These are phyloP conservation scores for Drosophila ezoana DNA, from an alignment of 2,888 invertebrate species.

Conservation along the genomic window DNA sequence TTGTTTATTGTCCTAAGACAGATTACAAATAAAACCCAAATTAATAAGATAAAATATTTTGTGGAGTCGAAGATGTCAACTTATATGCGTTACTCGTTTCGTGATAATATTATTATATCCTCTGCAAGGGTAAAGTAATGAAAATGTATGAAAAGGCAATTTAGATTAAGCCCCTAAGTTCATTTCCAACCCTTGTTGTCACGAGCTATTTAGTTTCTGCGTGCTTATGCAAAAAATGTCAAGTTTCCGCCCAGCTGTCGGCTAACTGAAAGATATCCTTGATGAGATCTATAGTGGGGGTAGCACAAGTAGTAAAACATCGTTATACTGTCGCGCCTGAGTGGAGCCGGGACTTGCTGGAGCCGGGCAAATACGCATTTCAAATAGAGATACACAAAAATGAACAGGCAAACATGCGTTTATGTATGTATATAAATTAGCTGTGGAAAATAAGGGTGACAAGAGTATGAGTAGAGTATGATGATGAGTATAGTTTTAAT, in stretches of 20 bases:
- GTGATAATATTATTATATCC: background rate
- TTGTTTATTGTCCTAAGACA: background rate
- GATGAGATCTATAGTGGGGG: slow-evolving; percentile 3
- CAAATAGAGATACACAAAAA: slow-evolving; percentile 10
- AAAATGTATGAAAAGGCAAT: background rate
- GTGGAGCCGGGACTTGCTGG: slow-evolving; percentile 28
- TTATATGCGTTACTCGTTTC: background rate
- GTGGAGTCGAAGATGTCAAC: background rate
- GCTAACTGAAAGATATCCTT: slow-evolving; percentile 8
- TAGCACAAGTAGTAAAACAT: background rate
- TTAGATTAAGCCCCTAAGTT: no score
- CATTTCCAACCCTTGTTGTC: slow-evolving; percentile 10
- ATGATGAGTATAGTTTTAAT: no score
- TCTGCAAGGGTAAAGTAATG: background rate
- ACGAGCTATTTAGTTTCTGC: slow-evolving; percentile 5
- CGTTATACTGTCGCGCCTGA: slow-evolving; percentile 19
- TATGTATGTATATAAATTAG: background rate
- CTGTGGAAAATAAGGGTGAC: slow-evolving; percentile 1
- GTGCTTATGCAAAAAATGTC: slow-evolving; percentile 13
- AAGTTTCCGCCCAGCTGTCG: slow-evolving; percentile 25
- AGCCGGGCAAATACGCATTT: slow-evolving; percentile 22
- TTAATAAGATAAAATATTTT: background rate
- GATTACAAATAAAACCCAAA: no score
- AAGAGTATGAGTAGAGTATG: no score
- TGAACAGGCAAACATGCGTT: background rate